Evolutionary conservation across 2,113 vertebrate species (phyloP), one percentile per base, ranked within the genome.

Genomic region (Oreochromis aureus): DNA sequence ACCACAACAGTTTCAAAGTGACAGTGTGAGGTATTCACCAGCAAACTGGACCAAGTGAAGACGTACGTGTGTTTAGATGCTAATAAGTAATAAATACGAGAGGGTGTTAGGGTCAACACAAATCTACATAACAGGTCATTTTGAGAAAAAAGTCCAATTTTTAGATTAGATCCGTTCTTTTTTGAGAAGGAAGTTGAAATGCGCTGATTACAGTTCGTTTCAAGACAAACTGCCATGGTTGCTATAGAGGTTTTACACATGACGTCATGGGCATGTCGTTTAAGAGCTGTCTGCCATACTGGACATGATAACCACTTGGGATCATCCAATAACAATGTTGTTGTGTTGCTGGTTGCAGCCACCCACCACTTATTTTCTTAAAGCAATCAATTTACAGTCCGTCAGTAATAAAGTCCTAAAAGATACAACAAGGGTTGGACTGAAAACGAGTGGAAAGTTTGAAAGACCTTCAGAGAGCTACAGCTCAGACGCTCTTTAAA

Each of bases 191-290:
- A 63, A 11, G 16, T 0, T 19, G 59, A 63, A 63, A 34, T 63
- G 30, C 30, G 0, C 34, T 34, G 59, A 63, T 63, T 0, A 63
- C 59, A 63, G 16, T 34, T 19, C 3, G 9, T 63, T 63, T 63
- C 59, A 0, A 19, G 59, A 34, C 30, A 19, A 63, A 19, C 59
- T 63, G 16, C 30, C 9, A 2, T 11, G 16, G 59, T 1, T 63
- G 0, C 30, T 19, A 19, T 4, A 19, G 2, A 63, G 32, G 32
- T 19, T 36, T 63, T 36, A 19, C 32, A 0, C 59, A 19, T 63
- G 59, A 63, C 6, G 6, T 19, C 59, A 63, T 63, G 59, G 3
- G 0, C 0, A 4, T 63, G 59, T 36, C 2, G 2, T 1, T 36
- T 30, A 63, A 63, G 59, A 34, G 59, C 59, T 63, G 59, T 63